Evolutionary conservation across 2,888 invertebrate genomes (phyloP), one percentile per base, ranked within the genome.

Genomic region (Teinopalpus imperialis): DNA sequence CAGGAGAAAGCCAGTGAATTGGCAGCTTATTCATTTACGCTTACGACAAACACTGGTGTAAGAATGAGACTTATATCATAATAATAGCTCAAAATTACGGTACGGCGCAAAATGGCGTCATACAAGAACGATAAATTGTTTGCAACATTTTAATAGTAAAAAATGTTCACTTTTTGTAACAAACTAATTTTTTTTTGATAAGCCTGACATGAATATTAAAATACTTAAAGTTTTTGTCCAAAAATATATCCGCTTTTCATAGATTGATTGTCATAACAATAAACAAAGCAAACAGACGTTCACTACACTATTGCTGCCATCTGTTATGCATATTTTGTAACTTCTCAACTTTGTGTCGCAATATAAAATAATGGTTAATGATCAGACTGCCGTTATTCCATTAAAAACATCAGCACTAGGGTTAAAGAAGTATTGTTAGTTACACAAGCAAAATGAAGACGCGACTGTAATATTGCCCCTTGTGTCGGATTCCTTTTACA

Each of bases 81-180:
- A 66, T 65, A 60, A 64, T 58, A 69, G 54, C 54, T 65, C 63
- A 53, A 61, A 70, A 69, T 69, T 69, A 70, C 73, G 65, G 65
- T 69, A 70, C 73, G 65, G 65, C 68, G 71, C 81, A 85, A 85
- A 86, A 86, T 85, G 85, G 86, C 86, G 86, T 79, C 82, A 58
- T 48, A 49, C 46, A 48, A 52, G 56, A 48, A 57, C 40, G 51
- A 16, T 13, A 29, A 29, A 12, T 29, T 13, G 12, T 14, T 14
- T 29, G 13, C 12, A 14, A 29, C n/a, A 29, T 29, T 13, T 6
- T 27, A 8, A 12, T n/a, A n/a, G n/a, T n/a, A n/a, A n/a, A n/a
- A n/a, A n/a, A n/a, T n/a, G n/a, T n/a, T n/a, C n/a, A n/a, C 16
- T 16, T 16, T 3, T 2, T 4, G 16, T 3, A 4, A 16, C 16